These are phyloP conservation scores for Euzetes globulus DNA, from an alignment of 2,888 invertebrate genomes.

Conservation along the genomic window DNA sequence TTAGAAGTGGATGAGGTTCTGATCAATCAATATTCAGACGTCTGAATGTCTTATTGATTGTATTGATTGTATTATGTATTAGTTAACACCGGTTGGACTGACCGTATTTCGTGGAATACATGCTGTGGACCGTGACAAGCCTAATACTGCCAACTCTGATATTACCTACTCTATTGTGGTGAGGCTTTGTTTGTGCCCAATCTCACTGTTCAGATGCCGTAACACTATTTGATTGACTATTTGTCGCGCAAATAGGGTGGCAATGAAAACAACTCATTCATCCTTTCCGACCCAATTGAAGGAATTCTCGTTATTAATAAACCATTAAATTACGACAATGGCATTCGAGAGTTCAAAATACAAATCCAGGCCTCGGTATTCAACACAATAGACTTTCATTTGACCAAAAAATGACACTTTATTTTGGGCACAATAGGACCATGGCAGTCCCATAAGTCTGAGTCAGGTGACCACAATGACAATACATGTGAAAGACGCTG, in stretches of 20 bases:
- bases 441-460: constrained; percentile 64
- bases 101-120: constrained; percentile 72
- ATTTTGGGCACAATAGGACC: constrained; percentile 55
- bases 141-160: constrained; percentile 50
- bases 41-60: not conserved
- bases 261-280: constrained; percentile 44
- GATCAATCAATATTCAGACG: not conserved
- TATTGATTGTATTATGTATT: constrained; percentile 1
- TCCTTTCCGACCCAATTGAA: constrained; percentile 44
- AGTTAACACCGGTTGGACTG: constrained; percentile 56
- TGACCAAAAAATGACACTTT: not conserved
- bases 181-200: constrained; percentile 30
- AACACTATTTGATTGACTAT: constrained; percentile 13
- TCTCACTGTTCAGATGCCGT: constrained; percentile 7
- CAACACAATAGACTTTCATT: constrained; percentile 42
- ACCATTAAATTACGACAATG: constrained; percentile 69
- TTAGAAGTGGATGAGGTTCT: constrained; percentile 55
- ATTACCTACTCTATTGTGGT: constrained; percentile 44
- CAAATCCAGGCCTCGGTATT: constrained; percentile 67
- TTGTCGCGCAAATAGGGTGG: constrained; percentile 42
- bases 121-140: constrained; percentile 63
- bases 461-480: constrained; percentile 64
- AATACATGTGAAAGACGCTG: constrained; percentile 57
- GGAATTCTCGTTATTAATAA: constrained; percentile 59
- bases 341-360: constrained; percentile 66